phyloP scores from a whole-genome alignment of 2,797 vertebrate species.

The Thunnus albacares region DNA sequence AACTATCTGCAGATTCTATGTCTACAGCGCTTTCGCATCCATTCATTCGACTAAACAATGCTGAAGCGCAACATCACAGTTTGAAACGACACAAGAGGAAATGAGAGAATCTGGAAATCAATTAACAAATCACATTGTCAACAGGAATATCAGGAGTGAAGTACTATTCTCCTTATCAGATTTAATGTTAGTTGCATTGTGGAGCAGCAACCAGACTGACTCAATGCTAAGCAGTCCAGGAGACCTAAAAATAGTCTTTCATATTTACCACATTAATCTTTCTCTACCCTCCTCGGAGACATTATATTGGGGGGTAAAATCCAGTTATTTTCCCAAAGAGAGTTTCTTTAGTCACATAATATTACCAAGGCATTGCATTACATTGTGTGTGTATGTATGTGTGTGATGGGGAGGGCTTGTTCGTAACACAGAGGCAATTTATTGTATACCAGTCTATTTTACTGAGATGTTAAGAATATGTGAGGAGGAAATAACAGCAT shows the following conservation, averaged over 20 bases:
- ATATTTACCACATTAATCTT: constrained; percentile 87
- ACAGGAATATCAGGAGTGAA: constrained; percentile 13
- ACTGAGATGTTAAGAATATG: constrained; percentile 68
- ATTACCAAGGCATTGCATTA: constrained; percentile 83
- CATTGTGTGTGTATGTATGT: constrained; percentile 47
- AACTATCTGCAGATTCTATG: constrained; percentile 49
- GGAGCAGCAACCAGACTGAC: constrained; percentile 66
- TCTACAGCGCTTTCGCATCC: constrained; percentile 19
- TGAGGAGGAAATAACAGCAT: constrained; percentile 67
- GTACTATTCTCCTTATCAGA: constrained; percentile 32
- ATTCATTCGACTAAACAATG: constrained; percentile 46
- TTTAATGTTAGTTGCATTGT: constrained; percentile 65
- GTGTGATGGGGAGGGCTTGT: constrained; percentile 49
- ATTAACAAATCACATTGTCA: constrained; percentile 24
- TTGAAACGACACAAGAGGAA: constrained; percentile 25
- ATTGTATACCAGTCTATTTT: constrained; percentile 72
- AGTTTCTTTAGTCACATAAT: constrained; percentile 84
- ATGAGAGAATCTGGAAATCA: constrained; percentile 16
- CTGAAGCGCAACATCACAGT: not conserved
- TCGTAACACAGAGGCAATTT: constrained; percentile 77
- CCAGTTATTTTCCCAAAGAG: constrained; percentile 84
- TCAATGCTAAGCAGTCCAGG: constrained; percentile 72
- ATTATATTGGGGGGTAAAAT: constrained; percentile 78
- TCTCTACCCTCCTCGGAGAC: constrained; percentile 67
- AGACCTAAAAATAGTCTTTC: constrained; percentile 82